phyloP scores from a whole-genome alignment of 2,797 vertebrate genomes.

The Phoebastria nigripes region DNA sequence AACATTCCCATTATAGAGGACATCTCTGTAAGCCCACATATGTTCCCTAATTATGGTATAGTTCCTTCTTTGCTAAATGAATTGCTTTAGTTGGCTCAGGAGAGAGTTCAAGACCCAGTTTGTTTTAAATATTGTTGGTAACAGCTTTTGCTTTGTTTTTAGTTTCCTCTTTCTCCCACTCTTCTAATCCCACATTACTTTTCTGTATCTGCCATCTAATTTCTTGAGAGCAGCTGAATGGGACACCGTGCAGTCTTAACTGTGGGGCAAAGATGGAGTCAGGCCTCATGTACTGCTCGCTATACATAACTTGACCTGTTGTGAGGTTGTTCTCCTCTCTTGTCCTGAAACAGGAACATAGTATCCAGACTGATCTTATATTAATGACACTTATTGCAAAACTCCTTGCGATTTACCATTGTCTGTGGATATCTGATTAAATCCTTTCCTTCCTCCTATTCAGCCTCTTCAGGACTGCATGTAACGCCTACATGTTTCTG shows the following conservation, averaged over 20 bases:
- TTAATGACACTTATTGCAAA: background rate
- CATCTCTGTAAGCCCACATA: background rate
- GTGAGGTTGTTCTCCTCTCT: background rate
- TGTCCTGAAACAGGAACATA: background rate
- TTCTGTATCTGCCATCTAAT: background rate
- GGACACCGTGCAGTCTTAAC: background rate
- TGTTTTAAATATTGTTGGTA: background rate
- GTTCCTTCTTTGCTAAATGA: background rate
- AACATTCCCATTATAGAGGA: background rate
- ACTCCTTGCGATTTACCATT: background rate
- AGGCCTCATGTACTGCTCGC: background rate
- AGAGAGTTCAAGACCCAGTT: background rate
- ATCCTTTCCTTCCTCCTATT: background rate
- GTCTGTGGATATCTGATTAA: background rate
- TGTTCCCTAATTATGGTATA: background rate
- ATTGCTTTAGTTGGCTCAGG: background rate
- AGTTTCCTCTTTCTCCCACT: background rate
- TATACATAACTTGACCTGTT: background rate
- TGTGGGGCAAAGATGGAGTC: background rate
- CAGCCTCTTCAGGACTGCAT: background rate
- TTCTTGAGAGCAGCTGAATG: background rate
- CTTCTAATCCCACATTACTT: background rate
- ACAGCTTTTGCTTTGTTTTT: background rate
- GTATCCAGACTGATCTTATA: background rate
- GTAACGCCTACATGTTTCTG: background rate